A percentile compares a stretch with the other conserved stretches of the same genome.
phyloP scores from a whole-genome alignment of 2,888 invertebrate species.

The Drosophila lutescens region DNA sequence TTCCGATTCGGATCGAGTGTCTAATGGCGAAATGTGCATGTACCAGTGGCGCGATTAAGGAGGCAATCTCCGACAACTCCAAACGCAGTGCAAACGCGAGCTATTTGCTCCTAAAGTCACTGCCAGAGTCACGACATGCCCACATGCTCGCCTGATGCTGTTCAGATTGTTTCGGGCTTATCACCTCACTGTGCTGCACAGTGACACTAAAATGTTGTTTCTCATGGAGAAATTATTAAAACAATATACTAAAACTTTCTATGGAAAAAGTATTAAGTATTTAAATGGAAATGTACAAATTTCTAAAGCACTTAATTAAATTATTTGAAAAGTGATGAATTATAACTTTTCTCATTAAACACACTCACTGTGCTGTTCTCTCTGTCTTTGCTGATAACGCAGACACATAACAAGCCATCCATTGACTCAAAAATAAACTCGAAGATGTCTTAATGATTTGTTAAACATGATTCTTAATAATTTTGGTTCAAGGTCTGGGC shows the following conservation, averaged over 20 bases:
- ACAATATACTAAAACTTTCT: too few species aligned
- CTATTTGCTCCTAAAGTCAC: conserved; percentile 23
- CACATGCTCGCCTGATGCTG: conserved; percentile 54
- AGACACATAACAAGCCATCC: conserved; percentile 19
- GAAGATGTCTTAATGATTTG: conserved; percentile 78
- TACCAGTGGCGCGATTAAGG: conserved; percentile 22
- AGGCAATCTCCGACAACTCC: conserved; percentile 13
- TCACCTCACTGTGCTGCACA: conserved; percentile 13
- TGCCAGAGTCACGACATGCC: conserved; percentile 53
- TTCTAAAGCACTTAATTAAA: too few species aligned
- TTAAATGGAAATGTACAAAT: too few species aligned
- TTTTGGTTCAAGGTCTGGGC: conserved; percentile 79
- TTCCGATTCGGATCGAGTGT: conserved; percentile 14
- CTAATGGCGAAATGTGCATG: conserved; percentile 32
- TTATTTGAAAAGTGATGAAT: not conserved
- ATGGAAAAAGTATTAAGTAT: not conserved
- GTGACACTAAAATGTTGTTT: conserved; percentile 1
- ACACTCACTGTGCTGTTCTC: not conserved
- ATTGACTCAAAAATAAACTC: conserved; percentile 26
- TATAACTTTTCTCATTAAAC: not conserved
- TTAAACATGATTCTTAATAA: conserved; percentile 81
- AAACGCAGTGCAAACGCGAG: conserved; percentile 5
- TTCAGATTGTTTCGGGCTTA: conserved; percentile 25
- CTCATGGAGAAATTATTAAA: too few species aligned
- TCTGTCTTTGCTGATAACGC: conserved; percentile 17